Evolutionary conservation across 2,888 invertebrate species (phyloP), one percentile per base, ranked within the genome.

Genomic region (Leptogaster cylindrica): DNA sequence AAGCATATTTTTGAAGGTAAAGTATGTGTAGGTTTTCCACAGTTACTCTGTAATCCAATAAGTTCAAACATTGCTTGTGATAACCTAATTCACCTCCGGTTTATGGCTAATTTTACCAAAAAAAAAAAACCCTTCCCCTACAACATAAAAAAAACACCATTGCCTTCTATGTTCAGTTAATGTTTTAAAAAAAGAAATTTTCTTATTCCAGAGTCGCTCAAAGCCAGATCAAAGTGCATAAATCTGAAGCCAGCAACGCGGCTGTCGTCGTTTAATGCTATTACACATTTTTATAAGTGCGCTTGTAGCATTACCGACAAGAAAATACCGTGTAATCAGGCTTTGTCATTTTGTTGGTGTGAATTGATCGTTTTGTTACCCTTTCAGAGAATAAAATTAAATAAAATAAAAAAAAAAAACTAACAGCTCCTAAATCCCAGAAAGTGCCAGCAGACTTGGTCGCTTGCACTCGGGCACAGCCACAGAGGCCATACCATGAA

Each of bases 311-410:
- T 41, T 8, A 16, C 28, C 12, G 18, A 65, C 65, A 65, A 52
- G 52, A 65, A 65, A 65, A 65, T 65, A 8, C 52, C 65, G 16
- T 65, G 65, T 65, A 65, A 65, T 14, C 65, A 16, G 48, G 27
- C 44, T 61, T 61, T 61, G 61, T 44, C 27, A 28, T 27, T 48
- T 50, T 50, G 36, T 18, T 23, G 14, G 41, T 28, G 52, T 28
- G 39, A 65, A 65, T 51, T 65, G 41, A 65, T 65, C 41, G 41
- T 41, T 39, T 65, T 46, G 50, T 50, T 65, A 50, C 65, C 65
- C 36, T 27, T 65, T 50, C 12, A 48, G 10, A 12, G 25, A 20
- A 39, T 36, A 65, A 65, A 33, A 65, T 36, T 8, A 18, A 10
- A 27, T 4, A 27, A 36, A 25, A 41, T 20, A 25, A 27, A 31